These are phyloP conservation scores for Sphaerophoria taeniata DNA, from an alignment of 2,888 invertebrate genomes.

Conservation along the genomic window DNA sequence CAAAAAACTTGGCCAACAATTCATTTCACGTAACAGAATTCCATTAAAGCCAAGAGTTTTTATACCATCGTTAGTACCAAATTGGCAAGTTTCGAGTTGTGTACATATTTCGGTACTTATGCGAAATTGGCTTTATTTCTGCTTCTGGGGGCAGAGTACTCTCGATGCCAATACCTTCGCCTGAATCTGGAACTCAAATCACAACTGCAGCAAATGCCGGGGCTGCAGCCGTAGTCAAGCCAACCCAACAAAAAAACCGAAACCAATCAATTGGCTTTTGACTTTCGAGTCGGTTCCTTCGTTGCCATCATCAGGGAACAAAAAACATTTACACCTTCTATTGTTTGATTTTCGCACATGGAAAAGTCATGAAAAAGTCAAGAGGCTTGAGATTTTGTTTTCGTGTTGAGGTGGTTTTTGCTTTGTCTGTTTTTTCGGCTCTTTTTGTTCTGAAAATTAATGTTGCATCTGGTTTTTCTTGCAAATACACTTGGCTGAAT, in stretches of 20 bases:
- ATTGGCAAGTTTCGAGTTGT: constrained; percentile 72
- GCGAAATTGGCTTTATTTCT: constrained; percentile 51
- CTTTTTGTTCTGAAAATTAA: constrained; percentile 30
- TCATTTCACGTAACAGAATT: constrained; percentile 70
- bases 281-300: too few species aligned
- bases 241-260: too few species aligned
- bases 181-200: neutral
- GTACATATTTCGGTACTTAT: constrained; percentile 53
- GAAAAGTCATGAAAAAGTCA: constrained; percentile 54
- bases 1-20: constrained; percentile 58
- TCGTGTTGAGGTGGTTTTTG: constrained; percentile 16
- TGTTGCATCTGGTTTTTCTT: constrained; percentile 58
- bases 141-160: neutral
- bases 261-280: too few species aligned
- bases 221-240: too few species aligned
- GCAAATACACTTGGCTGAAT: constrained; percentile 25
- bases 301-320: neutral
- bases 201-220: too few species aligned
- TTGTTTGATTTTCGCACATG: constrained; percentile 64
- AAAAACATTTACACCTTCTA: constrained; percentile 34
- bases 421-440: neutral
- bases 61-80: constrained; percentile 69
- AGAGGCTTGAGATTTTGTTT: constrained; percentile 63
- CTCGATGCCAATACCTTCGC: neutral
- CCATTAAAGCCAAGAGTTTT: constrained; percentile 70